phyloP scores from a whole-genome alignment of 2,888 invertebrate species.

The Folsomia candida region DNA sequence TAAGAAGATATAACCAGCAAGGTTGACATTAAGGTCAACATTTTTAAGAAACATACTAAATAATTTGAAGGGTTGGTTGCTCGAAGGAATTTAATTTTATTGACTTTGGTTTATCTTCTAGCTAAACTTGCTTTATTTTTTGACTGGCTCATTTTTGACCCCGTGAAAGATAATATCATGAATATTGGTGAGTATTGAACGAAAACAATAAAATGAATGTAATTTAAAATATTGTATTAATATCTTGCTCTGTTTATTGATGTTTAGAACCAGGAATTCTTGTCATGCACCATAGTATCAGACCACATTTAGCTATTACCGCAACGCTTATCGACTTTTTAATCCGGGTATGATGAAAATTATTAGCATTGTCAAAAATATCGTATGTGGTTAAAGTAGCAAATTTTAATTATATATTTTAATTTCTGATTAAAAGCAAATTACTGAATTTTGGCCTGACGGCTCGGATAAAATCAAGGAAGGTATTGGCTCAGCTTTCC shows the following conservation, averaged over 20 bases:
- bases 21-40: too few relatives aligned
- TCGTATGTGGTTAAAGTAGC: background rate
- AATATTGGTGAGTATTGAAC: constrained; percentile 65
- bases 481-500: constrained; percentile 77
- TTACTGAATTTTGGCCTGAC: constrained; percentile 79
- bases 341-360: constrained; percentile 63
- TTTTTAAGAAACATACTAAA: too few relatives aligned
- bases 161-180: constrained; percentile 90
- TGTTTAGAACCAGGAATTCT: constrained; percentile 78
- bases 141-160: constrained; percentile 90
- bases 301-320: constrained; percentile 85
- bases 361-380: constrained; percentile 52
- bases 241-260: constrained; percentile 1
- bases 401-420: background rate
- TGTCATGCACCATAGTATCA: constrained; percentile 90
- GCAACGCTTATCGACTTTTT: constrained; percentile 86
- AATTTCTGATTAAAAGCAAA: too few relatives aligned
- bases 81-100: too few relatives aligned
- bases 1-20: too few relatives aligned
- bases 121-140: constrained; percentile 87
- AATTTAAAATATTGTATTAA: background rate
- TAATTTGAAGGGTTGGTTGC: too few relatives aligned
- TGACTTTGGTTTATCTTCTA: too few relatives aligned
- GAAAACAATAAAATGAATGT: too few relatives aligned
- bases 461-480: constrained; percentile 74